Evolutionary conservation across 2,888 invertebrate species (phyloP).

Genomic region (Lomographa bimaculata): DNA sequence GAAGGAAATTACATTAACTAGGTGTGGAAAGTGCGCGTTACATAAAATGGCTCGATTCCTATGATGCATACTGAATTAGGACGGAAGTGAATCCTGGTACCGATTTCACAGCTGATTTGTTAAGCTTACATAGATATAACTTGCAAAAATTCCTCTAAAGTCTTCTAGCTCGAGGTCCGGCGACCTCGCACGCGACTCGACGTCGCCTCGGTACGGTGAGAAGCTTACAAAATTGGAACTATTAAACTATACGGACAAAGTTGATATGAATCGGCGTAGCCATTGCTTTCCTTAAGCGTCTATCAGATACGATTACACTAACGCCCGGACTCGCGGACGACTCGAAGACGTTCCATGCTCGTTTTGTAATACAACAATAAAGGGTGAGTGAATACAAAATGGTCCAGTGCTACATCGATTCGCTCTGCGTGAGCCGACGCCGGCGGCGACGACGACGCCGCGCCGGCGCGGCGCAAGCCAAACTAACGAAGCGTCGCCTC

Average conservation of each 20-base stretch:
- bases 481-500: constrained; percentile 51
- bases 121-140: constrained; percentile 79
- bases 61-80: constrained; percentile 83
- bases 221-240: constrained; percentile 79
- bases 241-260: constrained; percentile 82
- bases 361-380: constrained; percentile 42
- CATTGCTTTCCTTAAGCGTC: constrained; percentile 77
- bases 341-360: constrained; percentile 54
- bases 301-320: constrained; percentile 75
- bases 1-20: constrained; percentile 77
- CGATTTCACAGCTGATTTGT: constrained; percentile 81
- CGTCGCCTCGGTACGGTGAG: constrained; percentile 70
- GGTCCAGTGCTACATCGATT: constrained; percentile 49
- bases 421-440: constrained; percentile 48
- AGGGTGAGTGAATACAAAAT: constrained; percentile 45
- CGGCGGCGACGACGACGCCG: constrained; percentile 19
- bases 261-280: constrained; percentile 82
- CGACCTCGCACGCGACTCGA: constrained; percentile 62
- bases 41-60: constrained; percentile 83
- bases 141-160: constrained; percentile 77
- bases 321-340: constrained; percentile 63
- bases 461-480: constrained; percentile 34
- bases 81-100: constrained; percentile 83
- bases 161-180: constrained; percentile 59
- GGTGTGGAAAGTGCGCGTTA: constrained; percentile 77